Percentiles rank a stretch among this genome's conserved stretches.
phyloP scores from a whole-genome alignment of 1,140 invertebrate genomes.

The Sitodiplosis mosellana region DNA sequence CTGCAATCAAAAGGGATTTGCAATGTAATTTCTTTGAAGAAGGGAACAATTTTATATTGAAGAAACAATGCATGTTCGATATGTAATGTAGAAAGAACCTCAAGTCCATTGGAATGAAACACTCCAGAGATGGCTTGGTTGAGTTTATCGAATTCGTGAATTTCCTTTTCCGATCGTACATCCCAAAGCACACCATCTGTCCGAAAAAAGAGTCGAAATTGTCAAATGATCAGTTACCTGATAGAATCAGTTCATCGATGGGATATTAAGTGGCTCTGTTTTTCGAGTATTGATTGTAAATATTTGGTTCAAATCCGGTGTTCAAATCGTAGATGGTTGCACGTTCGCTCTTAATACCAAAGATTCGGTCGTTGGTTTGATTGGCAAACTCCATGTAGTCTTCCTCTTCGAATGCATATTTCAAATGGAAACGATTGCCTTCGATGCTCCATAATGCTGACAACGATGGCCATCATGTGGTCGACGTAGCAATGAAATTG shows the following conservation, averaged over 20 bases:
- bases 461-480: slow-evolving; percentile 60
- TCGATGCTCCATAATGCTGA: slow-evolving; percentile 76
- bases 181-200: slow-evolving; percentile 96
- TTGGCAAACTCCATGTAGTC: slow-evolving; percentile 88
- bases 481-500: slow-evolving; percentile 66
- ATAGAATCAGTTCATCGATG: slow-evolving; percentile 82
- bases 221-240: too few relatives aligned
- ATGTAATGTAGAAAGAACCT: too few relatives aligned
- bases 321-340: slow-evolving; percentile 70
- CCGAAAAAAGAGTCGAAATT: too few relatives aligned
- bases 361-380: slow-evolving; percentile 60
- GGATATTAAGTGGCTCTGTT: slow-evolving; percentile 90
- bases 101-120: slow-evolving; percentile 92
- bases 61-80: too few relatives aligned
- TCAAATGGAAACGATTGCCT: slow-evolving; percentile 46
- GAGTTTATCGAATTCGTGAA: slow-evolving; percentile 96
- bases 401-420: slow-evolving; percentile 57
- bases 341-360: slow-evolving; percentile 60
- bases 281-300: slow-evolving; percentile 81
- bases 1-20: slow-evolving; percentile 18
- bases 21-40: too few relatives aligned
- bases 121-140: slow-evolving; percentile 87
- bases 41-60: too few relatives aligned
- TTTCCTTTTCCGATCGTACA: slow-evolving; percentile 63
- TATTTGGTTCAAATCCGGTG: slow-evolving; percentile 62